These are phyloP conservation scores for Odontomachus brunneus DNA, from an alignment of 1,140 invertebrate genomes.

Conservation along the genomic window DNA sequence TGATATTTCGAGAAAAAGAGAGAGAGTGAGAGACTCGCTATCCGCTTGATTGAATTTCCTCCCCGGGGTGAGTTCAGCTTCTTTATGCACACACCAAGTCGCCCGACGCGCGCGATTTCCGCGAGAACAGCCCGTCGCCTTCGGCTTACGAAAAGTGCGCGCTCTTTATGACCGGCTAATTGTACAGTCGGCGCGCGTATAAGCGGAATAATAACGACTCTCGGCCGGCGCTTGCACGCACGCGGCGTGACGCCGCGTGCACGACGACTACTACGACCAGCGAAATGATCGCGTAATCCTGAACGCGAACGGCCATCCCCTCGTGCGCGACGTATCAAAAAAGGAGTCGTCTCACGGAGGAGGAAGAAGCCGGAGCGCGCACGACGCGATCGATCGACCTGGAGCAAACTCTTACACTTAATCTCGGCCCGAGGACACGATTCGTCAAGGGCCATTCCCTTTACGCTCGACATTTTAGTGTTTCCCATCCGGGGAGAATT, in stretches of 20 bases:
- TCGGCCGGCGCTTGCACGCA: too few species aligned
- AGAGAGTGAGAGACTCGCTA: slow-evolving; percentile 13
- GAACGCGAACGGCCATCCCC: slow-evolving; percentile 10
- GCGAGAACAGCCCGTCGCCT: neutral
- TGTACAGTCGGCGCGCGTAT: slow-evolving; percentile 5
- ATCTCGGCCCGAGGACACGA: too few species aligned
- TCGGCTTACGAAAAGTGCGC: neutral
- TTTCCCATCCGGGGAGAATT: slow-evolving; percentile 20
- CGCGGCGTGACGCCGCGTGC: slow-evolving; percentile 24
- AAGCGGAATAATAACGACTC: slow-evolving; percentile 69
- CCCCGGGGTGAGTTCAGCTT: slow-evolving; percentile 17
- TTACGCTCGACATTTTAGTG: slow-evolving; percentile 36
- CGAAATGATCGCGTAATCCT: slow-evolving; percentile 58
- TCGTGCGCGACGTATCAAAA: slow-evolving; percentile 1
- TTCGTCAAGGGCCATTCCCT: too few species aligned
- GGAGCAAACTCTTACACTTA: too few species aligned
- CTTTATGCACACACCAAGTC: slow-evolving; percentile 33
- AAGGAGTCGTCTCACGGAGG: neutral
- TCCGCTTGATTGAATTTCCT: slow-evolving; percentile 44
- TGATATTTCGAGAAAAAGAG: slow-evolving; percentile 32
- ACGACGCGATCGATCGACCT: slow-evolving; percentile 9
- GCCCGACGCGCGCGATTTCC: slow-evolving; percentile 12
- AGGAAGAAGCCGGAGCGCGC: neutral
- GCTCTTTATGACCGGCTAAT: slow-evolving; percentile 43
- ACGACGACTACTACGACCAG: too few species aligned